Evolutionary conservation across 2,113 vertebrate species (phyloP), one percentile per base, ranked within the genome.

Genomic region (Trichechus manatus): DNA sequence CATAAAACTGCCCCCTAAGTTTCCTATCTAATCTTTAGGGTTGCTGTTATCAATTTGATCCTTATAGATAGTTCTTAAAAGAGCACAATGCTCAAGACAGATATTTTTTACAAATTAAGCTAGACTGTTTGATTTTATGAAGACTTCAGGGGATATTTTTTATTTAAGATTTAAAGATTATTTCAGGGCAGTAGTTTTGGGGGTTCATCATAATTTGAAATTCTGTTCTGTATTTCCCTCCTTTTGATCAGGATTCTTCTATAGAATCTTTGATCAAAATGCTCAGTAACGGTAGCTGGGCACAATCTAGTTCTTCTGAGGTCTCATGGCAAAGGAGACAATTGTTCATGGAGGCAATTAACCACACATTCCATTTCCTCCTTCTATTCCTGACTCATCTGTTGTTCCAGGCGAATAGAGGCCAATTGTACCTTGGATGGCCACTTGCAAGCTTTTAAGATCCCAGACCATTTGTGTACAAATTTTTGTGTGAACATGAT

Each of bases 401-500:
- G 36, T 39, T 74, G 72, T 27, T 39, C 15, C 20, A 39, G 72
- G 22, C 14, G 39, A 39, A 42, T 72, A 74, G 22, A 10, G 36
- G 2, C 20, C 20, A 74, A 25, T 31, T 72, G 6, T 74, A 39
- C n/a, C n/a, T 39, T 74, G 36, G 20, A 23, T 74, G 72, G 29
- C 20, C 72, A 74, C 20, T 23, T 39, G 20, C 72, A 36, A 25
- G 36, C 17, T 74, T 39, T 74, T n/a, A 36, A 23, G 72, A 36
- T 22, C 9, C 36, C 20, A 39, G 36, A 20, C 36, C 22, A 44
- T 75, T 74, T 87, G 23, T 94, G 20, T 85, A 56, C 36, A 88
- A n/a, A 14, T 86, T 94, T 91, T 92, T 82, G 25, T 86, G 42
- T 84, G 53, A 96, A 93, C 22, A 31, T 61, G 53, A 84, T 75